Evolutionary conservation across 2,113 vertebrate species (phyloP).

Genomic region (Australoheros scitulus): DNA sequence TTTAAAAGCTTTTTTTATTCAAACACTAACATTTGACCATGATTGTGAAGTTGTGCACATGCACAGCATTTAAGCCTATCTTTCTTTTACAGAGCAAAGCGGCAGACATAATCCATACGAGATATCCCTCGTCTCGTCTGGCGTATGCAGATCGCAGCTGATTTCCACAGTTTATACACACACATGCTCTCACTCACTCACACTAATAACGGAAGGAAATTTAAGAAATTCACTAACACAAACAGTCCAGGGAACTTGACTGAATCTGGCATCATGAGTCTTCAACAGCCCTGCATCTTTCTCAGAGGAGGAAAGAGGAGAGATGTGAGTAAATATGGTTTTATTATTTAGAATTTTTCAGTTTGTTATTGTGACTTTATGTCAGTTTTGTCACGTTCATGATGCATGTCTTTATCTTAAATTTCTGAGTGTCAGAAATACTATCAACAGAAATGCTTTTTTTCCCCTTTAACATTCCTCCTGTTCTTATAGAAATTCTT

Average conservation of each 20-base stretch:
- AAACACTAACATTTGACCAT: not conserved
- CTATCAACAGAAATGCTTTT: not conserved
- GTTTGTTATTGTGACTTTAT: not conserved
- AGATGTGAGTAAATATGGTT: conserved; percentile 72
- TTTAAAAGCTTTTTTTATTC: not conserved
- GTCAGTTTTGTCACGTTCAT: not conserved
- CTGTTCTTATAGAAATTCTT: not conserved
- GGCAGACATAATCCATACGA: conserved; percentile 67
- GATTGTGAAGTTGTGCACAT: conserved; percentile 26
- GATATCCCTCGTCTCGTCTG: conserved; percentile 48
- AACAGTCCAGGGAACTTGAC: not conserved
- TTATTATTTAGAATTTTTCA: not conserved
- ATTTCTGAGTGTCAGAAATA: not conserved
- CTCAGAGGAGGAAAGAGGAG: conserved; percentile 82
- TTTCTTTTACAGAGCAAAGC: conserved; percentile 63
- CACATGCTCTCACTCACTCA: not conserved
- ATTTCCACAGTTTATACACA: conserved; percentile 21
- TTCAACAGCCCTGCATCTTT: conserved; percentile 88
- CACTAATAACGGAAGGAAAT: not conserved
- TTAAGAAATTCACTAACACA: not conserved
- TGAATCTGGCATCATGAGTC: conserved; percentile 69
- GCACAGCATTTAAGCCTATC: conserved; percentile 56
- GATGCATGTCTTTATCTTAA: not conserved
- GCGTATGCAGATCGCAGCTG: conserved; percentile 35
- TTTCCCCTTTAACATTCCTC: not conserved